phyloP scores from a whole-genome alignment of 2,888 invertebrate species.

The Metallyticus violacea region DNA sequence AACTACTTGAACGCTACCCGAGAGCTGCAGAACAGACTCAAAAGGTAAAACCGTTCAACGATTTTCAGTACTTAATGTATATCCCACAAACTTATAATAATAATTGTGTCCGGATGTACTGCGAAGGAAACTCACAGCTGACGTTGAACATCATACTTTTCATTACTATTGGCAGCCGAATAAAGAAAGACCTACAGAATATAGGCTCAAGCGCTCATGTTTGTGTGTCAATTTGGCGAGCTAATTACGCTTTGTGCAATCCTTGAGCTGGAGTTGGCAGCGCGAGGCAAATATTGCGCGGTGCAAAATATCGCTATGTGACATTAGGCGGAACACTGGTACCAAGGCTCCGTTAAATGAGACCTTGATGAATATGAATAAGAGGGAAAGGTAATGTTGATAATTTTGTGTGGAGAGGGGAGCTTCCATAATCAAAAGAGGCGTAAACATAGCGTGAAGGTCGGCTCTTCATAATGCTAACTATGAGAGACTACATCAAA shows the following conservation, averaged over 20 bases:
- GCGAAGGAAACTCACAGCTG: too few relatives aligned
- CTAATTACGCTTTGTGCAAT: not conserved
- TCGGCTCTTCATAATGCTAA: not conserved
- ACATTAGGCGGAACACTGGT: not conserved
- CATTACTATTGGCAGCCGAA: too few relatives aligned
- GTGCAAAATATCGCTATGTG: not conserved
- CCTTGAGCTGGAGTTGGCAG: not conserved
- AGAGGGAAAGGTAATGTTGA: not conserved
- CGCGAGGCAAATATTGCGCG: too few relatives aligned
- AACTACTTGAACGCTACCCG: too few relatives aligned
- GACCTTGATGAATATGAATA: not conserved
- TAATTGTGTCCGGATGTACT: too few relatives aligned
- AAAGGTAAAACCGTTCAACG: too few relatives aligned
- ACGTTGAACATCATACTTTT: too few relatives aligned
- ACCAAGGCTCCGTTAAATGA: not conserved
- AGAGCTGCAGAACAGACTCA: too few relatives aligned
- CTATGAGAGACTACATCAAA: not conserved
- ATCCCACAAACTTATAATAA: too few relatives aligned
- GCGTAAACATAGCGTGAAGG: slow-evolving; percentile 13
- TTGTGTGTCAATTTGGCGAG: not conserved
- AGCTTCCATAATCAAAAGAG: not conserved
- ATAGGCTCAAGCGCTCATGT: too few relatives aligned
- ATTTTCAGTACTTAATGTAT: too few relatives aligned
- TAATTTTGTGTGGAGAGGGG: not conserved
- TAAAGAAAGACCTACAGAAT: too few relatives aligned